Evolutionary conservation across 2,113 vertebrate species (phyloP).

Genomic region (Melanostigma gelatinosum): DNA sequence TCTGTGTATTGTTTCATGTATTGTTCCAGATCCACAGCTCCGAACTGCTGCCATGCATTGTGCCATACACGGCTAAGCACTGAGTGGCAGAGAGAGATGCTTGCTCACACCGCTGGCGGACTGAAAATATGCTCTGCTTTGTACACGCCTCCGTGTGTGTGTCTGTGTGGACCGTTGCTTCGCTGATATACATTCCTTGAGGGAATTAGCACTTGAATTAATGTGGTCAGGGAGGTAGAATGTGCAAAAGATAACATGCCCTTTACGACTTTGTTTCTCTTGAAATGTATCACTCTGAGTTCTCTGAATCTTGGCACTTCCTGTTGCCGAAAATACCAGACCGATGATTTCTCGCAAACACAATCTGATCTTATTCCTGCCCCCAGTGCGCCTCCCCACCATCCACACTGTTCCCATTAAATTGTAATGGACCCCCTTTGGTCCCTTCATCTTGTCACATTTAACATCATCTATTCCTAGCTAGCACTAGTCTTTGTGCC

Average conservation of each 20-base stretch:
- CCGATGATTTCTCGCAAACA: slow-evolving; percentile 51
- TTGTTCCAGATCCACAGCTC: slow-evolving; percentile 52
- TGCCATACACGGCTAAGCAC: slow-evolving; percentile 43
- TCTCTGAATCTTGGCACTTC: slow-evolving; percentile 53
- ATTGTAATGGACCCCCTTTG: slow-evolving; percentile 68
- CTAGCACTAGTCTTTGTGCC: slow-evolving; percentile 45
- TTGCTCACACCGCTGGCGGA: slow-evolving; percentile 64
- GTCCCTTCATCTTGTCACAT: slow-evolving; percentile 68
- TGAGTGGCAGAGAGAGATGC: slow-evolving; percentile 61
- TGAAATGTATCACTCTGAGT: slow-evolving; percentile 52
- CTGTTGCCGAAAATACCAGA: slow-evolving; percentile 54
- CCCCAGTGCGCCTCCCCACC: slow-evolving; percentile 27
- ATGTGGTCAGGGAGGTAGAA: slow-evolving; percentile 51
- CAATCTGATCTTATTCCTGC: slow-evolving; percentile 58
- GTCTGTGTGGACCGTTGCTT: slow-evolving; percentile 28
- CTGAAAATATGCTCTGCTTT: slow-evolving; percentile 47
- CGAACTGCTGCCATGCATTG: slow-evolving; percentile 56
- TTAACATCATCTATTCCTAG: slow-evolving; percentile 62
- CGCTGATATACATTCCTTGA: slow-evolving; percentile 48
- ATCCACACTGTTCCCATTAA: slow-evolving; percentile 60
- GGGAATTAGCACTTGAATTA: slow-evolving; percentile 60
- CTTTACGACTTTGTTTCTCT: slow-evolving; percentile 66
- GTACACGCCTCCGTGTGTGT: slow-evolving; percentile 29
- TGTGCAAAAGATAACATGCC: slow-evolving; percentile 52
- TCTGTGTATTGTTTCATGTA: slow-evolving; percentile 60